Evolutionary conservation across 30 jellyfish, hydroid and myxozoan genomes (phyloP).

Genomic region (Turritopsis rubra): DNA sequence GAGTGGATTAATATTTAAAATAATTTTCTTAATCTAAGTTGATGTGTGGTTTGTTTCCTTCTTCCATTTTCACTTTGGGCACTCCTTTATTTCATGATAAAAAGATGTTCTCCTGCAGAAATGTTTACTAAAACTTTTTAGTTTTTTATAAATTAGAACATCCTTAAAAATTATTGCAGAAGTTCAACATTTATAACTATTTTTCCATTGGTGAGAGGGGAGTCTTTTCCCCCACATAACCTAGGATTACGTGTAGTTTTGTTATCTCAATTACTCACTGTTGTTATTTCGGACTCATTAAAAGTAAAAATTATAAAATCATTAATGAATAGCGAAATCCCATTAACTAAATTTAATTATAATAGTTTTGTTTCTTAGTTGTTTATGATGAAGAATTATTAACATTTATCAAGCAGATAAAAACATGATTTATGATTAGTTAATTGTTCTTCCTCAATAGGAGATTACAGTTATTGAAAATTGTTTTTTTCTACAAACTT

Average conservation of each 20-base stretch:
- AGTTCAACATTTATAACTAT: no score
- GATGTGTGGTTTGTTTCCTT: not conserved
- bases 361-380: not conserved
- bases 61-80: not conserved
- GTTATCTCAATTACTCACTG: not conserved
- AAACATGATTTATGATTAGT: not conserved
- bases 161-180: not conserved
- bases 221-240: not conserved
- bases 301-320: not conserved
- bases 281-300: no score
- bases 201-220: not conserved
- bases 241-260: no score
- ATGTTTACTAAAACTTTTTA: no score
- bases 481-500: not conserved
- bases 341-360: not conserved
- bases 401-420: not conserved
- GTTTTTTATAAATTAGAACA: not conserved
- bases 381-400: not conserved
- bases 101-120: not conserved
- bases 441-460: not conserved
- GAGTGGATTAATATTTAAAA: constrained; percentile 9
- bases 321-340: not conserved
- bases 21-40: not conserved
- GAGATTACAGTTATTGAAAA: not conserved
- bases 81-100: not conserved